Percentiles rank a stretch among this genome's conserved stretches.
Conservation (phyloP, 2,888 invertebrate species). For the Dastarcus helophoroides region DNA sequence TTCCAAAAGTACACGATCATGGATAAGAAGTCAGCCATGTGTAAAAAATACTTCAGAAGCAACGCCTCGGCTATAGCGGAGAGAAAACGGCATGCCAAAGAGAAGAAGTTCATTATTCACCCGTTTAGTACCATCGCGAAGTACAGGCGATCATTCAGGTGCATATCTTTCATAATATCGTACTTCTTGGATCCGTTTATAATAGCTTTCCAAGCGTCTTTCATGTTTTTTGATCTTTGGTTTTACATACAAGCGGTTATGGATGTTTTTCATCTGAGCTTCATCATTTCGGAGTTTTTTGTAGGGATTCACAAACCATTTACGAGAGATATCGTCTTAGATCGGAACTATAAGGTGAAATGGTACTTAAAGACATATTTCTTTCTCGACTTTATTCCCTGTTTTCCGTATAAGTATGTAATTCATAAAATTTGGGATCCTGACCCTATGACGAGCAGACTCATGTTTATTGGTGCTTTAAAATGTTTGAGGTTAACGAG, state of each 20-base stretch:
- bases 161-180: conserved; percentile 6
- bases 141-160: conserved; percentile 4
- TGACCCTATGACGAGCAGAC: conserved; percentile 4
- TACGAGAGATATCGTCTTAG: too few relatives aligned
- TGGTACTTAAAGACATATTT: too few relatives aligned
- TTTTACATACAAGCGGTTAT: conserved; percentile 4
- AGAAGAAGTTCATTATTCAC: conserved; percentile 7
- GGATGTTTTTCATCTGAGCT: too few relatives aligned
- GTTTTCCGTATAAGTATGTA: conserved; percentile 5
- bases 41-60: conserved; percentile 8
- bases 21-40: too few relatives aligned
- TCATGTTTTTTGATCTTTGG: not conserved
- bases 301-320: too few relatives aligned
- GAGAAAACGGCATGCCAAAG: conserved; percentile 5
- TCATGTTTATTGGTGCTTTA: not conserved
- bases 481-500: conserved; percentile 2
- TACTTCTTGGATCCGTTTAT: conserved; percentile 5
- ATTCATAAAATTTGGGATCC: not conserved
- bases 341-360: too few relatives aligned
- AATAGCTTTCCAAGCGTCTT: conserved; percentile 4
- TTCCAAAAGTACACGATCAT: too few relatives aligned
- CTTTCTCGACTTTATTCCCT: conserved; percentile 13
- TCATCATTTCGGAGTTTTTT: too few relatives aligned
- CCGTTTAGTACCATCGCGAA: conserved; percentile 9
- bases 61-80: conserved; percentile 6